A percentile compares a stretch with the other conserved stretches of the same genome.
phyloP scores from a whole-genome alignment of 2,797 vertebrate genomes.

The Chelon labrosus region DNA sequence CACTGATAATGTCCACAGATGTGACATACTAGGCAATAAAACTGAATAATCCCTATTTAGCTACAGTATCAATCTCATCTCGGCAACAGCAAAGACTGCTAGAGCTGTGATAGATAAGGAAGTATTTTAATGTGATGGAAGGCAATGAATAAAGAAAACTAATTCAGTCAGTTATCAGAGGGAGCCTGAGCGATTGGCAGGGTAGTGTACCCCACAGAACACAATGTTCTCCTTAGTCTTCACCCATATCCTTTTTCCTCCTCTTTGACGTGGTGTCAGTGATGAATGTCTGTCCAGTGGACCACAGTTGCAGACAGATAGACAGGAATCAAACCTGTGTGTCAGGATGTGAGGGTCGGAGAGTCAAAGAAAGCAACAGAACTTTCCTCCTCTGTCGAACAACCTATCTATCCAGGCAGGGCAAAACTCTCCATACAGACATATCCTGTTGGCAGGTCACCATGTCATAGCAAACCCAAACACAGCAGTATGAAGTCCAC shows the following conservation, averaged over 20 bases:
- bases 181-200: neutral
- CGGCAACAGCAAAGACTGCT: no score
- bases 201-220: neutral
- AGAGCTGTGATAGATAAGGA: neutral
- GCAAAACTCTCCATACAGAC: constrained; percentile 43
- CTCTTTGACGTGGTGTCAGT: constrained; percentile 23
- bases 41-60: neutral
- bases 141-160: no score
- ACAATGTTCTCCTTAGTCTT: neutral
- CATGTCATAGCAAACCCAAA: no score
- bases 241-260: constrained; percentile 33
- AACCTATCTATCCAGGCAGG: neutral
- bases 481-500: no score
- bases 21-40: constrained; percentile 5
- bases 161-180: neutral
- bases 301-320: constrained; percentile 17
- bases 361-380: constrained; percentile 15
- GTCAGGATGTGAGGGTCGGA: constrained; percentile 57
- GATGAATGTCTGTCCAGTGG: constrained; percentile 34
- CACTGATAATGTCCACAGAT: constrained; percentile 2
- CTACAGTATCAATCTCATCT: no score
- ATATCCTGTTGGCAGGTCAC: constrained; percentile 29
- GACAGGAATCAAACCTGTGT: constrained; percentile 47
- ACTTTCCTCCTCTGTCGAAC: constrained; percentile 2
- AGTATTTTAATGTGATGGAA: no score